A percentile compares a stretch with the other conserved stretches of the same genome.
phyloP scores from a whole-genome alignment of 1,140 invertebrate genomes.

The Yoshiicerus persimilis region DNA sequence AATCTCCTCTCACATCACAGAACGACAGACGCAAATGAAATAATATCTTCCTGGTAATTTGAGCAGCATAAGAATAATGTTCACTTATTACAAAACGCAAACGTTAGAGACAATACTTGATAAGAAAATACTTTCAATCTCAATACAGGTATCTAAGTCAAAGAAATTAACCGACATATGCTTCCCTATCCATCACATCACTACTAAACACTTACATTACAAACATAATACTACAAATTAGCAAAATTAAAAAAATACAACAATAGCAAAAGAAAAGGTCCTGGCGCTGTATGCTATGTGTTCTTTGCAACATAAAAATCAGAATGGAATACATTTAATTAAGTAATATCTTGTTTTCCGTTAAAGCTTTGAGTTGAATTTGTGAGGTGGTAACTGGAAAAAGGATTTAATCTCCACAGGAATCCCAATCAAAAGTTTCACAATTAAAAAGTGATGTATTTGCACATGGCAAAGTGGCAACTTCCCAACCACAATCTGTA shows the following conservation, averaged over 20 bases:
- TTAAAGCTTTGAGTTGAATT: not conserved
- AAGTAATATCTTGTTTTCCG: not conserved
- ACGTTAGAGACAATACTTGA: not conserved
- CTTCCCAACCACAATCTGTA: not conserved
- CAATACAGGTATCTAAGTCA: too few species aligned
- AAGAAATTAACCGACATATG: too few species aligned
- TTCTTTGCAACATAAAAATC: not conserved
- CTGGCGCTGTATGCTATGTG: not conserved
- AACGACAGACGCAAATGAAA: not conserved
- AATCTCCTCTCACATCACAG: not conserved
- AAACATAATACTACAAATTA: too few species aligned
- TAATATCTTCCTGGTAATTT: not conserved
- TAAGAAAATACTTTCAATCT: too few species aligned
- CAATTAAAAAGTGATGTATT: not conserved
- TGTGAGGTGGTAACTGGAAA: not conserved
- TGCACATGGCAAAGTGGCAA: not conserved
- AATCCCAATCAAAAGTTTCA: slow-evolving; percentile 9
- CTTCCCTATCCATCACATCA: too few species aligned
- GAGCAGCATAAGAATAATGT: not conserved
- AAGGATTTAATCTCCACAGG: not conserved
- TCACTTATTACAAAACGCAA: not conserved
- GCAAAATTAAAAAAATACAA: not conserved
- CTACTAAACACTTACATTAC: too few species aligned
- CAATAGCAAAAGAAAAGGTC: not conserved
- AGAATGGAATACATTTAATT: not conserved